Evolutionary conservation across 2,888 invertebrate species (phyloP), one percentile per base, ranked within the genome.

Genomic region (Argyresthia goedartella): DNA sequence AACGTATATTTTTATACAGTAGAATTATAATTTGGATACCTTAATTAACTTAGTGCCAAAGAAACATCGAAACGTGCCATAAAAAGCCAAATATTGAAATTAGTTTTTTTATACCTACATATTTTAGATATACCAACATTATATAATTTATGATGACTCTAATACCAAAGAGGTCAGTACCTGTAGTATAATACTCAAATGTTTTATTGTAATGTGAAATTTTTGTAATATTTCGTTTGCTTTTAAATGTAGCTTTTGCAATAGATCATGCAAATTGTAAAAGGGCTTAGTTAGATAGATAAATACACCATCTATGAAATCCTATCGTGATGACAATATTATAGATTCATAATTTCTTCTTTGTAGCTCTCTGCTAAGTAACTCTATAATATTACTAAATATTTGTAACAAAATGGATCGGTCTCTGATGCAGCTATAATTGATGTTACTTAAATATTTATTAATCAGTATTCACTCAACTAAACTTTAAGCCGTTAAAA

Each of bases 181-280:
- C 85, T 84, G 81, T 79, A 76, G 62, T 60, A 68, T 71, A 78
- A 85, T 85, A 82, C 85, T 85, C 84, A 60, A 62, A 50, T 66
- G 61, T 63, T 69, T 64, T 67, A 60, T 42, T 52, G 49, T 55
- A 55, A 52, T 53, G 49, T 53, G 49, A 55, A 52, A 48, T 50
- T 14, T 13, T 13, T 4, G 25, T 25, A 14, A 14, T 44, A 8
- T 15, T 14, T 44, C 15, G 14, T 47, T 39, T 39, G 47, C 25
- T 25, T 25, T 6, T 25, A 33, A 44, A 44, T 42, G n/a, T 45
- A 34, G 61, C 63, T 60, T 59, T 53, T 57, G 59, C 62, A 60
- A 59, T 57, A 52, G 55, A 49, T 57, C 62, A 61, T 62, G 63
- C 59, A 61, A 62, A 11, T 52, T 52, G 51, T 51, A 51, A n/a